Evolutionary conservation across 2,113 vertebrate genomes (phyloP), one percentile per base, ranked within the genome.

Genomic region (Dendropsophus ebraccatus): DNA sequence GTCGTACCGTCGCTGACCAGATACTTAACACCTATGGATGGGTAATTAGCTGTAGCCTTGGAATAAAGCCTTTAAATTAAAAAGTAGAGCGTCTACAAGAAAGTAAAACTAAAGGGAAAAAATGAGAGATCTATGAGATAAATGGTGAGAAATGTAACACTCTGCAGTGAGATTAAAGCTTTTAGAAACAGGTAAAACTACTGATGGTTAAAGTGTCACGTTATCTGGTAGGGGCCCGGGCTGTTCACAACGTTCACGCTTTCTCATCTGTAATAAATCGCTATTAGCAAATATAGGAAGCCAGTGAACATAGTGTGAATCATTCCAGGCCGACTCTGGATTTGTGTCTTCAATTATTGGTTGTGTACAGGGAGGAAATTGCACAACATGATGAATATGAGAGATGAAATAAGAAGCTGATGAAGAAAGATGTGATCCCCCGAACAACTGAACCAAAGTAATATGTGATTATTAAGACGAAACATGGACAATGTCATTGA

Each of bases 281-380:
- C 77, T 30, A 80, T 60, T 80, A 80, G 54, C 13, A 35, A 80
- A n/a, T 41, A 5, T 19, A n/a, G 25, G 54, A 25, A 45, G 10
- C 13, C 14, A 8, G n/a, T 16, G 32, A 23, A 23, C 19, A 37
- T 17, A 25, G 35, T 60, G 77, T 62, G 54, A 80, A 79, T 58
- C 32, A n/a, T 58, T 58, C 19, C 5, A 58, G 30, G 28, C 23
- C 3, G 32, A 35, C 21, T 37, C 32, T 58, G 32, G 52, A 80
- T 62, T 80, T 80, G 77, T 60, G 56, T 14, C 54, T 80, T 80
- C 77, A 80, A 62, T 80, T 80, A 80, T 56, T 7, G 35, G 12
- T 80, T 62, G 21, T 80, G 77, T 80, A 62, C 77, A 41, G 77
- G 54, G 28, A 80, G 54, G 56, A 80, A 62, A 80, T 80, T 80